Conservation (phyloP, 2,113 vertebrate genomes). For the Cyanoliseus patagonus region DNA sequence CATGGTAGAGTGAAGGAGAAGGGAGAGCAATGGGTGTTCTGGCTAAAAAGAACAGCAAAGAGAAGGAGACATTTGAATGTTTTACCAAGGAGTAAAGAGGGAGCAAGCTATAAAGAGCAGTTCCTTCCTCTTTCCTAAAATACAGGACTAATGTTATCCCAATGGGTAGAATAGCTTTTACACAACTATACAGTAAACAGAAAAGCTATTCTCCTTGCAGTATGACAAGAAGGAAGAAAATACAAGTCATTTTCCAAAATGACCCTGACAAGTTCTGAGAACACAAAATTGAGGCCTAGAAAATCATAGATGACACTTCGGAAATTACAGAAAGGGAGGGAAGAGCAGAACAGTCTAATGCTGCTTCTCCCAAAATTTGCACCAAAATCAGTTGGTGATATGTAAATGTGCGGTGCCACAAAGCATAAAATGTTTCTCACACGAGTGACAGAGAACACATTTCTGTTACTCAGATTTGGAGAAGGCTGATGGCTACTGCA, state of each 20-base stretch:
- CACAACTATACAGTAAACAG: neutral
- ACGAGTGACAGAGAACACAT: neutral
- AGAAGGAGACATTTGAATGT: neutral
- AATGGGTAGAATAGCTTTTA: neutral
- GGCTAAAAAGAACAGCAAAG: neutral
- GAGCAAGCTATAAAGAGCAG: neutral
- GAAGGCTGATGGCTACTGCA: neutral
- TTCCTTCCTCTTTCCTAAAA: neutral
- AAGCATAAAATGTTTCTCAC: neutral
- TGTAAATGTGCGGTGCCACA: neutral
- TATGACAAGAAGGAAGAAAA: neutral
- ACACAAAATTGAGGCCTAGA: neutral
- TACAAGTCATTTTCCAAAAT: neutral
- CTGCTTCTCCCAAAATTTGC: neutral
- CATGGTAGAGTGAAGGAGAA: neutral
- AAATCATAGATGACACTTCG: neutral
- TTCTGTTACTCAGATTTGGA: neutral
- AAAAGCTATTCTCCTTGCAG: neutral
- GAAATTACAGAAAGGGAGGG: neutral
- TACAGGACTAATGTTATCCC: neutral
- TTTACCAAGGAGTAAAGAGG: neutral
- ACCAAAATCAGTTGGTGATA: neutral
- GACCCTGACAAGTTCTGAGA: neutral
- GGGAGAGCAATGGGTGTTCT: neutral
- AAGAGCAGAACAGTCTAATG: neutral